These are phyloP conservation scores for Lepidostoma basale DNA, from an alignment of 1,140 invertebrate genomes.

Conservation along the genomic window DNA sequence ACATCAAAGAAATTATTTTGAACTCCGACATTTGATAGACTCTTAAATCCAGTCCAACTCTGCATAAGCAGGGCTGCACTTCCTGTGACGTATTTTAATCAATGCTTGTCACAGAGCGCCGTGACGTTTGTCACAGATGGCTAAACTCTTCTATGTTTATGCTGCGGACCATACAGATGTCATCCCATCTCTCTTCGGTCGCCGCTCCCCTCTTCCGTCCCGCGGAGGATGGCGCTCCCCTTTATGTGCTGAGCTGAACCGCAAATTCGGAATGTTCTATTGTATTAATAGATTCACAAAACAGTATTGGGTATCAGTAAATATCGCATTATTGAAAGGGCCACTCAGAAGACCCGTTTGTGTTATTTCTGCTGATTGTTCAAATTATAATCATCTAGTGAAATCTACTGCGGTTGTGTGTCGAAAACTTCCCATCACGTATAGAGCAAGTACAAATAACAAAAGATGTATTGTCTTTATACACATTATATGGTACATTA, in stretches of 20 bases:
- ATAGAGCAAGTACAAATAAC: no score
- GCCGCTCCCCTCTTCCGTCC: neutral
- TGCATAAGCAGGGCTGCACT: slow-evolving; percentile 16
- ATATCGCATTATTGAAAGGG: neutral
- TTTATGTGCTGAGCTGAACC: neutral
- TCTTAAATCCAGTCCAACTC: neutral
- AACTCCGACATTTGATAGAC: no score
- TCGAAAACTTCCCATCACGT: neutral
- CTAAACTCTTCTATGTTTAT: slow-evolving; percentile 25
- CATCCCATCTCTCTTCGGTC: slow-evolving; percentile 5
- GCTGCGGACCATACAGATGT: slow-evolving; percentile 19
- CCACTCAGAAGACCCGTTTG: neutral
- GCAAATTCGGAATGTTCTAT: neutral
- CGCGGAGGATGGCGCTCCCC: neutral
- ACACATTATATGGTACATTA: no score
- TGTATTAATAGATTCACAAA: slow-evolving; percentile 17
- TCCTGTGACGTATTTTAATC: slow-evolving; percentile 39
- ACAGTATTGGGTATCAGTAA: slow-evolving; percentile 25
- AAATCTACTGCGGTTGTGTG: neutral
- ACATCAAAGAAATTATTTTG: no score
- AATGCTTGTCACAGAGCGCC: slow-evolving; percentile 24
- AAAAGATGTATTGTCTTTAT: no score
- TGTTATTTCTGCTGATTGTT: no score
- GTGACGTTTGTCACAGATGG: slow-evolving; percentile 30
- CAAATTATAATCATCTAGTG: no score